These are phyloP conservation scores for Pseudoips prasinana DNA, from an alignment of 2,888 invertebrate species.

Conservation along the genomic window DNA sequence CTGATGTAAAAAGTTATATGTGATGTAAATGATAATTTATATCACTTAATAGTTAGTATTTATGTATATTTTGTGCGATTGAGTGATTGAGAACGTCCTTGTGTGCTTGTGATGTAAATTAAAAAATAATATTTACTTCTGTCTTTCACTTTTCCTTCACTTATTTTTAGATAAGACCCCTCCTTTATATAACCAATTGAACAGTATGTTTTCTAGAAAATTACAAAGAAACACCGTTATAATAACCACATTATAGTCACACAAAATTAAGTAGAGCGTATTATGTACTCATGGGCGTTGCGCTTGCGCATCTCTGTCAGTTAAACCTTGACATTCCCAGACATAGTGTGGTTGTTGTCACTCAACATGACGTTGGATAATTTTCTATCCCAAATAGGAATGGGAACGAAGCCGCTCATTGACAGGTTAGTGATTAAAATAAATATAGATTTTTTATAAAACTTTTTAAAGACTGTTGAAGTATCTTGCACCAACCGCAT, in stretches of 20 bases:
- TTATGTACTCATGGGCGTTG: slow-evolving; percentile 37
- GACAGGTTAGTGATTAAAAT: slow-evolving; percentile 58
- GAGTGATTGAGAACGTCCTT: slow-evolving; percentile 80
- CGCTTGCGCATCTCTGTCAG: slow-evolving; percentile 45
- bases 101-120: slow-evolving; percentile 76
- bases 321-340: slow-evolving; percentile 61
- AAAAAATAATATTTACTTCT: slow-evolving; percentile 37
- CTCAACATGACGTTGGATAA: slow-evolving; percentile 59
- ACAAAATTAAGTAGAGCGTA: slow-evolving; percentile 57
- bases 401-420: slow-evolving; percentile 56
- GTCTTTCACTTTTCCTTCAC: slow-evolving; percentile 20
- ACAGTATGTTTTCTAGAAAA: slow-evolving; percentile 25
- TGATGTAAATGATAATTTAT: slow-evolving; percentile 72
- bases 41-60: slow-evolving; percentile 72
- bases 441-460: too few species aligned
- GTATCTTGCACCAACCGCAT: too few species aligned
- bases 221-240: slow-evolving; percentile 52
- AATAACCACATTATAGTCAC: slow-evolving; percentile 33
- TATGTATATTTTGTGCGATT: slow-evolving; percentile 71
- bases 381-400: slow-evolving; percentile 60
- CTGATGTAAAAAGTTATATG: slow-evolving; percentile 77
- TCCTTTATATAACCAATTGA: slow-evolving; percentile 11
- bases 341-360: slow-evolving; percentile 38
- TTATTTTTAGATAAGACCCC: too few species aligned
- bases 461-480: too few species aligned